Base-by-base conservation (phyloP, 2,797 vertebrate species). In the Enteromius argenteus region DNA sequence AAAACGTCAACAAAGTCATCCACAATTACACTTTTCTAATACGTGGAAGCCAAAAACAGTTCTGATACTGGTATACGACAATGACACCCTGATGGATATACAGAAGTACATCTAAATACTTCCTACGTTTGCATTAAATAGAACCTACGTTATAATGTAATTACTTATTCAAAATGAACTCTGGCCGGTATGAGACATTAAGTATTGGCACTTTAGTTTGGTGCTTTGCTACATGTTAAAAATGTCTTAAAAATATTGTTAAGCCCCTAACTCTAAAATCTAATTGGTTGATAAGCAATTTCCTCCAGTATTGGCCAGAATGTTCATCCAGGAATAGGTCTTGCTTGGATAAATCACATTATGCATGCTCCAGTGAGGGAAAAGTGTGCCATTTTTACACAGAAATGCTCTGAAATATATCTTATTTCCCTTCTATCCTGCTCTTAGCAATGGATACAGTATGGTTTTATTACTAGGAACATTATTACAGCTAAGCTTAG, bases 301-400 rank as follows among this genome's bases (percentile, higher is more conserved):
- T 46, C 10, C 13, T 44, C n/a, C 58, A 30, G 17, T n/a, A 32
- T 46, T 11, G 21, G 19, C 2, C 19, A 23, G 21, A 30, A 67
- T 51, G 13, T 37, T 53, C 13, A 17, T 37, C 39, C 30, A 79
- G 76, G 19, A 49, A 35, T 27, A 79, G 17, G 30, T 51, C 21
- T 21, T 68, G 37, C 30, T 67, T 79, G 32, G 30, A 32, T 51
- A 51, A 51, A 27, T 78, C 30, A 37, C 27, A 67, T 68, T 53
- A 51, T 23, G 19, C 13, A 67, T 46, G 23, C n/a, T 76, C 21
- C n/a, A 60, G n/a, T 4, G 0, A 23, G n/a, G 21, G 56, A 81
- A 46, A 82, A 39, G 51, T 79, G 66, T 58, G 67, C 72, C 37
- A 72, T 84, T 75, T 68, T 83, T 76, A 71, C 53, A 42, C 51